These are phyloP conservation scores for Corbicula japonica DNA, from an alignment of 2,888 invertebrate species.

Conservation along the genomic window DNA sequence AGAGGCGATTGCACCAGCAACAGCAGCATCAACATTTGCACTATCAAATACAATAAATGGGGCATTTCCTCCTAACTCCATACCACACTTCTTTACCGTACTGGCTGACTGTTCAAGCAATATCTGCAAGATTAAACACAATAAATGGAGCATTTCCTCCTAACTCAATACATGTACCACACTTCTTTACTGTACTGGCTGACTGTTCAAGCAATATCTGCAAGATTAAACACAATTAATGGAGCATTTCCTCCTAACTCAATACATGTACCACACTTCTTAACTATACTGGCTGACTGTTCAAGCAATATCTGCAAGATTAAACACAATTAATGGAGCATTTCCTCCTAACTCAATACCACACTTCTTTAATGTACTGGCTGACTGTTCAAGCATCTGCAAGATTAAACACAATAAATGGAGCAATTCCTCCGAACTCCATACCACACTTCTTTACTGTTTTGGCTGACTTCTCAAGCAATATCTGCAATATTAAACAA, in stretches of 20 bases:
- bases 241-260: slow-evolving; percentile 99
- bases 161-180: slow-evolving; percentile 94
- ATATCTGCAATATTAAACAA: slow-evolving; percentile 93
- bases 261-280: slow-evolving; percentile 93
- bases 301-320: slow-evolving; percentile 91
- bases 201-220: slow-evolving; percentile 92
- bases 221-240: slow-evolving; percentile 97
- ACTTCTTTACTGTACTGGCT: slow-evolving; percentile 94
- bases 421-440: slow-evolving; percentile 99
- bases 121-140: slow-evolving; percentile 94
- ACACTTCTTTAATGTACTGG: slow-evolving; percentile 94
- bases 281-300: slow-evolving; percentile 95
- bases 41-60: slow-evolving; percentile 98
- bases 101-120: slow-evolving; percentile 93
- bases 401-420: slow-evolving; percentile 97
- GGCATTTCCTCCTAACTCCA: slow-evolving; percentile 99
- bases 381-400: slow-evolving; percentile 93
- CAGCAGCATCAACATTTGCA: slow-evolving; percentile 95
- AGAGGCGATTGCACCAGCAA: slow-evolving; percentile 94
- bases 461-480: slow-evolving; percentile 93
- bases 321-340: slow-evolving; percentile 98
- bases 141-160: slow-evolving; percentile 99
- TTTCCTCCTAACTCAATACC: slow-evolving; percentile 99
- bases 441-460: slow-evolving; percentile 96
- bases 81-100: slow-evolving; percentile 95